Base-by-base conservation (phyloP, 2,797 vertebrate genomes). In the Takifugu rubripes region DNA sequence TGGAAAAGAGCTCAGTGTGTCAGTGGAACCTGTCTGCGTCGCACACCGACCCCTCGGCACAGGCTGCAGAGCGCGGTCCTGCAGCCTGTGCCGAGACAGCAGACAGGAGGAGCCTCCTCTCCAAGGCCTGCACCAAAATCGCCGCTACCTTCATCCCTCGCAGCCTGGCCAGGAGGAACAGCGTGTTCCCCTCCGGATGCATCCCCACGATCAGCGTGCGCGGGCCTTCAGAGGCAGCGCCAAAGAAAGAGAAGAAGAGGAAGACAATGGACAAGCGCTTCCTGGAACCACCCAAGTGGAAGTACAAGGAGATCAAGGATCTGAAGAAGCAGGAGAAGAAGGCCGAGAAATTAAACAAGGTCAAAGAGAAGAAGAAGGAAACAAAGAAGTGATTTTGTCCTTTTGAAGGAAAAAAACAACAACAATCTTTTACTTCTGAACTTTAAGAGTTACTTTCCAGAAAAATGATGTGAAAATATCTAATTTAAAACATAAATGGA, bases 271-370 rank as follows among this genome's bases (percentile, higher is more conserved):
- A 70, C 0, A 84, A 82, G 48, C 54, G 70, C 5, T 82, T 74
- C 3, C 84, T 96, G 74, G 80, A 92, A 56, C 92, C 86, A 0
- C 95, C 94, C 0, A 74, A 74, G 40, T 95, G 94, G 94, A 90
- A 53, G 58, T 95, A 95, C 84, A 94, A 94, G 77, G 76, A 89
- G 75, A 77, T 84, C 49, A 91, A 85, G 71, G 79, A 87, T 0
- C 81, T 85, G 59, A 90, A 81, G 55, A 90, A 88, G 69, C 88
- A 61, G 67, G 84, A 85, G 69, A 90, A 75, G 68, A 81, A 61
- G 0, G 75, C 82, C 3, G 70, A 46, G 10, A 78, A 75, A 43
- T 70, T 83, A 5, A 82, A 76, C 0, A 42, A 49, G 29, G 56
- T 59, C 12, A 76, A 72, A 54, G 54, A 68, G 8, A 75, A 72